These are phyloP conservation scores for Myocastor coypus DNA, from an alignment of 2,113 vertebrate species.

Conservation along the genomic window DNA sequence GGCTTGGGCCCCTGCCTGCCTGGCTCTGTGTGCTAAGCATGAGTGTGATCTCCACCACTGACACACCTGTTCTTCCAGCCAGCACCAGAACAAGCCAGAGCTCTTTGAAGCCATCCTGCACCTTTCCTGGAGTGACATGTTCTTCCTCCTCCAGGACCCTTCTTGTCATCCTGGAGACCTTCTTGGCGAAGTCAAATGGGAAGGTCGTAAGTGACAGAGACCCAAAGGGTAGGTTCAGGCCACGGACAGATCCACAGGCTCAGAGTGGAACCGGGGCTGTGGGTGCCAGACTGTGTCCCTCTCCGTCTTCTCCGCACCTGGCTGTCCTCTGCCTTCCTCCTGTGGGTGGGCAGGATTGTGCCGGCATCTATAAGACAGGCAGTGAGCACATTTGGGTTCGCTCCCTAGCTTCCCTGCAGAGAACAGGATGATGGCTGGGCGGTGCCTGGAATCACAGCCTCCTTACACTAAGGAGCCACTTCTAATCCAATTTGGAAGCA, in stretches of 20 bases:
- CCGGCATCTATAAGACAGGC: too few species aligned
- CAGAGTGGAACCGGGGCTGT: too few species aligned
- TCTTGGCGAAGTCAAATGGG: neutral
- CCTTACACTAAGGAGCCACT: neutral
- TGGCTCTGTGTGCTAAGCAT: too few species aligned
- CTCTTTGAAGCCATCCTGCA: neutral
- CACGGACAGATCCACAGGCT: neutral
- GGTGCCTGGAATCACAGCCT: neutral
- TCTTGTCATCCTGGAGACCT: neutral
- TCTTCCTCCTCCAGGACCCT: neutral
- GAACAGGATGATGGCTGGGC: accelerated
- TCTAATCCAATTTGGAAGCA: neutral
- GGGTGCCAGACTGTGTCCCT: accelerated
- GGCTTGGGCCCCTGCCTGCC: too few species aligned
- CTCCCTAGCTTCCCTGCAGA: neutral
- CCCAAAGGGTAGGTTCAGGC: neutral
- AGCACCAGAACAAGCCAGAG: neutral
- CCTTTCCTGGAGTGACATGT: too few species aligned
- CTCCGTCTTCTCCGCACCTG: too few species aligned
- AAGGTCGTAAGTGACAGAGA: neutral
- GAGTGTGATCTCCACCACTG: accelerated
- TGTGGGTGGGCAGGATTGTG: neutral
- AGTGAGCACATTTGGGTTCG: accelerated
- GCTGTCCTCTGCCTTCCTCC: neutral
- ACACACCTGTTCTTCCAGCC: neutral